Base-by-base conservation (phyloP, 2,113 vertebrate genomes). In the Datnioides undecimradiatus region DNA sequence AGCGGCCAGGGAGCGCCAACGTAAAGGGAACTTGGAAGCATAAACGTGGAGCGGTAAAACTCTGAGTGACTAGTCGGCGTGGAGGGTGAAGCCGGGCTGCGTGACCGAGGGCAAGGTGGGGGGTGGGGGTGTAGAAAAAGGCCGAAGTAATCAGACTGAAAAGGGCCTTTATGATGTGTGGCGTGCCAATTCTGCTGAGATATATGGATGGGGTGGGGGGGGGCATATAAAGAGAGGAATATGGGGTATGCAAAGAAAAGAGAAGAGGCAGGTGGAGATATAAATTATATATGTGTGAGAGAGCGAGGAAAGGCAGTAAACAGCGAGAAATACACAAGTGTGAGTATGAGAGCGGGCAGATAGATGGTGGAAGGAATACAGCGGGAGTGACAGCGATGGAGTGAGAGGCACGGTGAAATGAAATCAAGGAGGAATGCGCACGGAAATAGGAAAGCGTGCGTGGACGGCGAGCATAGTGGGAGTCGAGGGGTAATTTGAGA, bases 31-130 rank as follows among this genome's bases (percentile, higher is more conserved):
- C 79, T 86, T 80, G 82, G 79, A 86, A 74, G 77, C 54, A n/a
- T 87, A 92, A 90, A 90, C 69, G 43, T 52, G 38, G 45, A 67
- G 78, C 38, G 51, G 79, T 84, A 81, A 90, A 88, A 88, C 72
- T 51, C 74, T 10, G 43, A 76, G 40, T 82, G 91, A 91, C 85
- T 92, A 91, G 92, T 90, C 59, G 34, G 83, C 3, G 29, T 36
- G 16, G 64, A 75, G 72, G 66, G 82, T 64, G 73, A 68, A 87
- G 85, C 76, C 31, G 19, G 76, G 67, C 69, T 51, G 79, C 66
- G 33, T 83, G 89, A 87, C 82, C 33, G 11, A 14, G 12, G 16
- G 25, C 1, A 7, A 46, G 45, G 7, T 6, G 33, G 23, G 2
- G 36, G 4, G 31, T 46, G 51, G 52, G 41, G 4, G n/a, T n/a